These are phyloP conservation scores for Cyanoramphus novaezelandiae DNA, from an alignment of 2,113 vertebrate genomes.

Conservation along the genomic window DNA sequence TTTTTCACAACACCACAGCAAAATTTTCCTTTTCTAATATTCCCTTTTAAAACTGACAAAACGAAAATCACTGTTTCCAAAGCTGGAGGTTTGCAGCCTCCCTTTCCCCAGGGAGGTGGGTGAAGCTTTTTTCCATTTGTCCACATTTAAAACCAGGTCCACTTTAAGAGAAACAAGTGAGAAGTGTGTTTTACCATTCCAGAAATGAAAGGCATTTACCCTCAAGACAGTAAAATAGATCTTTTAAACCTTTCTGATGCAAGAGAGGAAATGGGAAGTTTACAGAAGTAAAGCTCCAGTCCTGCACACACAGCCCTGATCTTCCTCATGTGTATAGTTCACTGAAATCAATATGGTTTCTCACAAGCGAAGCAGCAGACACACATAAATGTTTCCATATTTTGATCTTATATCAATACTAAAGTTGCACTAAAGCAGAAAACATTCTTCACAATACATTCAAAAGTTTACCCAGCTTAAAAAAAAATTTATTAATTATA, in stretches of 20 bases:
- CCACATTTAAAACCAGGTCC: neutral
- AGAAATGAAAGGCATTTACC: slow-evolving; percentile 59
- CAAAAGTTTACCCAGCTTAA: neutral
- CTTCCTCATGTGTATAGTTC: neutral
- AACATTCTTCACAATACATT: neutral
- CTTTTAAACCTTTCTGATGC: slow-evolving; percentile 27
- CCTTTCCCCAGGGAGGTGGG: neutral
- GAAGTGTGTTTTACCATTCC: neutral
- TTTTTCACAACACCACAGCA: neutral
- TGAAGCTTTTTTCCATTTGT: neutral
- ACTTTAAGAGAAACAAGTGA: slow-evolving; percentile 18
- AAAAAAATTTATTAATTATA: neutral
- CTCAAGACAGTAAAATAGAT: slow-evolving; percentile 35
- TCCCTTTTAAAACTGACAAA: neutral
- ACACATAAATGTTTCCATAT: neutral
- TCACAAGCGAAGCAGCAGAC: neutral
- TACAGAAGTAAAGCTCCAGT: neutral
- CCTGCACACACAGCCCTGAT: neutral
- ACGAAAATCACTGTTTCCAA: neutral
- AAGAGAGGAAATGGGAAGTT: slow-evolving; percentile 25
- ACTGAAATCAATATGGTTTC: neutral
- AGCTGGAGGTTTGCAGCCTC: neutral
- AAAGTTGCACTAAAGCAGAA: neutral
- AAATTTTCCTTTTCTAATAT: neutral
- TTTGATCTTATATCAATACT: neutral